Conservation (phyloP, 1,140 invertebrate species). For the Contarinia nasturtii region DNA sequence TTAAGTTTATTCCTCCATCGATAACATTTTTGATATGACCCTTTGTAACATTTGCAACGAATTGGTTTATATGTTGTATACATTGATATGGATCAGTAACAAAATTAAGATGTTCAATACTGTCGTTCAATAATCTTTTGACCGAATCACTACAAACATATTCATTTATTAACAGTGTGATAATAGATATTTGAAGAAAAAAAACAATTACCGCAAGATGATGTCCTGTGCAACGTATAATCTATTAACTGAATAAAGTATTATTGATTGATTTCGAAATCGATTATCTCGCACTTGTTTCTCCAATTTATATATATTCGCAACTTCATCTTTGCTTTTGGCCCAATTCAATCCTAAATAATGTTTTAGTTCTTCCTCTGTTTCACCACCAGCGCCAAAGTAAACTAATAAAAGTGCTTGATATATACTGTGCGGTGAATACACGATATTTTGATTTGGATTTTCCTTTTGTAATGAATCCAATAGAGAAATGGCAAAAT, state of each 20-base stretch:
- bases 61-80: constrained; percentile 50
- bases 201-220: constrained; percentile 19
- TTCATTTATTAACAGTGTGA: too few relatives aligned
- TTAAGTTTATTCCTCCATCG: constrained; percentile 34
- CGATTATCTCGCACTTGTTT: constrained; percentile 29
- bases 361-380: constrained; percentile 43
- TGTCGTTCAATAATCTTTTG: constrained; percentile 39
- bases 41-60: constrained; percentile 58
- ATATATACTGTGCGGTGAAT: constrained; percentile 74
- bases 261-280: constrained; percentile 33
- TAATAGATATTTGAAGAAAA: too few relatives aligned
- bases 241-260: constrained; percentile 54
- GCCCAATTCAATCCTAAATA: constrained; percentile 30
- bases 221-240: constrained; percentile 39
- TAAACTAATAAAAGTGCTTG: constrained; percentile 59
- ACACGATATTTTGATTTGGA: constrained; percentile 56
- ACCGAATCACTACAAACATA: constrained; percentile 40
- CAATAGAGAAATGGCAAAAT: constrained; percentile 47
- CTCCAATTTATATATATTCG: constrained; percentile 42
- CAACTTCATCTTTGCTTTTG: constrained; percentile 39
- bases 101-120: constrained; percentile 47
- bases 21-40: constrained; percentile 62
- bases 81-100: constrained; percentile 32
- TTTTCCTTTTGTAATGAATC: constrained; percentile 37
- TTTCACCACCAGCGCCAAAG: constrained; percentile 49